Percentiles rank a stretch among this genome's conserved stretches.
Conservation (phyloP, 2,113 vertebrate genomes). For the Okapia johnstoni region DNA sequence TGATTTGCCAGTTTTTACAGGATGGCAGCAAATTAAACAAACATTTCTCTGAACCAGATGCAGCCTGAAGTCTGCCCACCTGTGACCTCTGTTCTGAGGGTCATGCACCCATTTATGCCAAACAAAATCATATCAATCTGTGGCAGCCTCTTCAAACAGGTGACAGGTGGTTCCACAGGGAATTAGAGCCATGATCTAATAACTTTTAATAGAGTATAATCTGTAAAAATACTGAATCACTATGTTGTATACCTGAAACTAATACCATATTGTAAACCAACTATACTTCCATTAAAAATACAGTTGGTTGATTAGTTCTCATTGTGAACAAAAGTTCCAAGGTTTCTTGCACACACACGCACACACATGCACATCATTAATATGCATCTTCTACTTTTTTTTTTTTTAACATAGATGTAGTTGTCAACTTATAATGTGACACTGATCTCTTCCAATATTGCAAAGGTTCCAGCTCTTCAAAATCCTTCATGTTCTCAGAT, state of each 20-base stretch:
- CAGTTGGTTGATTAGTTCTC: background rate
- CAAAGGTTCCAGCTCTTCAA: background rate
- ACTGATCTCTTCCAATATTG: background rate
- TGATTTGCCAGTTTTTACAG: background rate
- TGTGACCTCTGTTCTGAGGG: background rate
- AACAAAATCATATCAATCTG: fast-evolving
- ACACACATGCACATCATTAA: background rate
- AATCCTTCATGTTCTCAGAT: background rate
- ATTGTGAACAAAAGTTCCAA: background rate
- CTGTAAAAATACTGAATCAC: background rate
- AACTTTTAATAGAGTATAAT: background rate
- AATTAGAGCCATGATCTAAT: background rate
- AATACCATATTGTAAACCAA: background rate
- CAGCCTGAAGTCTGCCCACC: fast-evolving
- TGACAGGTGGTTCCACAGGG: background rate
- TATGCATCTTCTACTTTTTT: background rate
- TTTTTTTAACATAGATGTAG: background rate
- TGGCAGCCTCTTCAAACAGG: background rate
- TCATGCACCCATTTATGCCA: fast-evolving
- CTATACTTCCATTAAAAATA: background rate
- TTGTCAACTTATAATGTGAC: background rate
- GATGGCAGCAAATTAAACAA: background rate
- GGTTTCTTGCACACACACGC: background rate
- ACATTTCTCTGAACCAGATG: background rate
- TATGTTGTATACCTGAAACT: background rate